A percentile compares a stretch with the other conserved stretches of the same genome.
phyloP scores from a whole-genome alignment of 2,797 vertebrate species.

The Sternarchorhynchus goeldii region DNA sequence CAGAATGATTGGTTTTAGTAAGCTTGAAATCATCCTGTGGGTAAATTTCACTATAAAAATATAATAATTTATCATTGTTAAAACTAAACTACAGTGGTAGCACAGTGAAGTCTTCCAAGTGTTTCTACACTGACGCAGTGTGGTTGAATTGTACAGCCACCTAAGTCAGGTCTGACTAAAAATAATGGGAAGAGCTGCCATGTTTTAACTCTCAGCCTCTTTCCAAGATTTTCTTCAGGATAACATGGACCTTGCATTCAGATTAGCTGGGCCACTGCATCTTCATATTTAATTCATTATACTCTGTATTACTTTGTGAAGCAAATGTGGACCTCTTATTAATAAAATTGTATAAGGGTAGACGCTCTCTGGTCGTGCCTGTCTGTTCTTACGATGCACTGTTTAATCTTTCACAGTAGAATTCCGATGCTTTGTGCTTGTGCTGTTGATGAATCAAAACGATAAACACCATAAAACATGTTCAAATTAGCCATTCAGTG shows the following conservation, averaged over 20 bases:
- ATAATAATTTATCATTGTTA: no score
- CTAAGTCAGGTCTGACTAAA: not conserved
- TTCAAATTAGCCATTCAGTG: not conserved
- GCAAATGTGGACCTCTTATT: constrained; percentile 38
- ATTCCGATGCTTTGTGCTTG: constrained; percentile 8
- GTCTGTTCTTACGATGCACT: not conserved
- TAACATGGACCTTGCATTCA: not conserved
- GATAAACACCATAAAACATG: not conserved
- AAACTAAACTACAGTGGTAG: no score
- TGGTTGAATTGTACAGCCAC: not conserved
- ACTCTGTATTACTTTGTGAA: constrained; percentile 25
- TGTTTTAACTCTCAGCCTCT: not conserved
- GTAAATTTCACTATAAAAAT: not conserved
- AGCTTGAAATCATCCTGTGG: not conserved
- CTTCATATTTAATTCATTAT: constrained; percentile 47
- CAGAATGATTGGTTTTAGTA: not conserved
- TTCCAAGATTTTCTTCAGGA: not conserved
- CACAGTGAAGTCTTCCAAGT: no score
- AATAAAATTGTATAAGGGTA: constrained; percentile 22
- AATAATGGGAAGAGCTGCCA: not conserved
- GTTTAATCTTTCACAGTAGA: not conserved
- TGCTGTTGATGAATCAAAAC: constrained; percentile 8
- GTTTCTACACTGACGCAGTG: no score
- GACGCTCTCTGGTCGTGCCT: constrained; percentile 13
- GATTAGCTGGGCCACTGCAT: constrained; percentile 30